phyloP scores from a whole-genome alignment of 2,888 invertebrate species.

The Pediacus dermestoides region DNA sequence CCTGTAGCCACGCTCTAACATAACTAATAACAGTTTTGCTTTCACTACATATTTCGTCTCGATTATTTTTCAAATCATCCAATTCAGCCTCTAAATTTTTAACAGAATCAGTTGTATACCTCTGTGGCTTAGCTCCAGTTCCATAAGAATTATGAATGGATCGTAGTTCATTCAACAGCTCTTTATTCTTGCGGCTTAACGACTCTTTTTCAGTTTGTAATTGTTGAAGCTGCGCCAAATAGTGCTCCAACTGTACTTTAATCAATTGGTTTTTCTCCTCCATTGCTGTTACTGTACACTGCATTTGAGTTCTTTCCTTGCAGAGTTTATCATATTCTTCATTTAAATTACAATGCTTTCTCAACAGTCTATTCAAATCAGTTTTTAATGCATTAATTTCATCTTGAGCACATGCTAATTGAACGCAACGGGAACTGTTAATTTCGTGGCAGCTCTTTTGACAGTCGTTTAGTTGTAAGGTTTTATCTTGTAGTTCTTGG shows the following conservation, averaged over 20 bases:
- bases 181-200: slow-evolving; percentile 36
- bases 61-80: slow-evolving; percentile 35
- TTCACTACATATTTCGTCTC: slow-evolving; percentile 44
- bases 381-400: slow-evolving; percentile 39
- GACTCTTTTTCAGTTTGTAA: slow-evolving; percentile 36
- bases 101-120: slow-evolving; percentile 36
- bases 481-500: slow-evolving; percentile 28
- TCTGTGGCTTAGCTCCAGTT: slow-evolving; percentile 32
- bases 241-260: slow-evolving; percentile 39
- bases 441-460: slow-evolving; percentile 29
- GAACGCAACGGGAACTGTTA: slow-evolving; percentile 27
- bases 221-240: slow-evolving; percentile 32
- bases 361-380: slow-evolving; percentile 36
- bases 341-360: slow-evolving; percentile 34
- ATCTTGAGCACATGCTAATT: slow-evolving; percentile 33
- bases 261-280: slow-evolving; percentile 36
- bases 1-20: slow-evolving; percentile 45
- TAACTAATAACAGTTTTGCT: slow-evolving; percentile 44
- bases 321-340: slow-evolving; percentile 42
- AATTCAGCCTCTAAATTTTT: slow-evolving; percentile 42
- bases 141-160: slow-evolving; percentile 33
- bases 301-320: slow-evolving; percentile 33
- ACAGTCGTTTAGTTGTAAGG: slow-evolving; percentile 28
- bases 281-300: slow-evolving; percentile 28
- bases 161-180: slow-evolving; percentile 37